Evolutionary conservation across 2,888 invertebrate genomes (phyloP).

Genomic region (Copidosoma aretas): DNA sequence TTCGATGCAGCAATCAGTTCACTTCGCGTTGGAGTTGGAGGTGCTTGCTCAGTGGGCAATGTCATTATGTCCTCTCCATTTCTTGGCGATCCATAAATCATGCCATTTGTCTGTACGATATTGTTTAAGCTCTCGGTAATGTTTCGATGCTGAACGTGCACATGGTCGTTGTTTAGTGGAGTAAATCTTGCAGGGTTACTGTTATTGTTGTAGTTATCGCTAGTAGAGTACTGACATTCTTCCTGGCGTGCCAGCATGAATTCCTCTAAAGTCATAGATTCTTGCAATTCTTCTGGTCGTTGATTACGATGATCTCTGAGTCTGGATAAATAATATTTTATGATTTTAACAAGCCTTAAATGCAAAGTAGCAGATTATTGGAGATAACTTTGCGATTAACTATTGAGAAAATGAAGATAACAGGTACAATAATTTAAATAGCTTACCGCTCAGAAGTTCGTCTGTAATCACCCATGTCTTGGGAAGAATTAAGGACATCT

Average conservation of each 20-base stretch:
- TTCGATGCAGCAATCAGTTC: conserved; percentile 28
- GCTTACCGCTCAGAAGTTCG: conserved; percentile 55
- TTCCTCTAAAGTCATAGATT: conserved; percentile 79
- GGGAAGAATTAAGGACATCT: conserved; percentile 52
- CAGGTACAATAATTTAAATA: conserved; percentile 3
- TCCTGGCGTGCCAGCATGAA: conserved; percentile 80
- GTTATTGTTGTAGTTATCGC: conserved; percentile 39
- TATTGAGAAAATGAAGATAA: too few relatives aligned
- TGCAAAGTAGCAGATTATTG: too few relatives aligned
- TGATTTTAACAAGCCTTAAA: too few relatives aligned
- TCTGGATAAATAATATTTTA: conserved; percentile 27
- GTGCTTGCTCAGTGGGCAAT: conserved; percentile 22
- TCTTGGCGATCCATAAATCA: conserved; percentile 49
- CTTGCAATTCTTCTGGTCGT: conserved; percentile 69
- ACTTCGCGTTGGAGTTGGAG: conserved; percentile 13
- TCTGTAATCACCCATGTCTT: conserved; percentile 58
- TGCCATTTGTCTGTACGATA: conserved; percentile 48
- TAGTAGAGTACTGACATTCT: conserved; percentile 65
- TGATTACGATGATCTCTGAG: conserved; percentile 44
- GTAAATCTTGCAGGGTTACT: conserved; percentile 43
- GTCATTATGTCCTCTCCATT: conserved; percentile 46
- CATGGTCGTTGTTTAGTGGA: conserved; percentile 54
- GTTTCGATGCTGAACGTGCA: conserved; percentile 52
- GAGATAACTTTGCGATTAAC: too few relatives aligned
- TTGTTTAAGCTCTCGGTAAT: conserved; percentile 40